phyloP scores from a whole-genome alignment of 2,888 invertebrate species.

The Drosophila villosipedis region DNA sequence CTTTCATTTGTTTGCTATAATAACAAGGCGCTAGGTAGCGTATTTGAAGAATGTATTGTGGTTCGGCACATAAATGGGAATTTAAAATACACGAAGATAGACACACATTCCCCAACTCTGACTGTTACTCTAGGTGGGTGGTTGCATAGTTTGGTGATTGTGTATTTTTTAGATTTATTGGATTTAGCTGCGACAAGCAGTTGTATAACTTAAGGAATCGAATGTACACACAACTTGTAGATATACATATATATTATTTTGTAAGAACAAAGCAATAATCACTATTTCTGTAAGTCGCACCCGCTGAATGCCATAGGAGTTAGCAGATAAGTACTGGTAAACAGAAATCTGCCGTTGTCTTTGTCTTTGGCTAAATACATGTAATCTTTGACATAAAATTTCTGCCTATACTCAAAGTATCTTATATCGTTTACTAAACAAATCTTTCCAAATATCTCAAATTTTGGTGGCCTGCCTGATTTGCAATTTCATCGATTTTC shows the following conservation, averaged over 20 bases:
- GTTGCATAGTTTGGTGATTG: constrained; percentile 31
- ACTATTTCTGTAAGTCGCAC: not conserved
- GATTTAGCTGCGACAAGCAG: constrained; percentile 2
- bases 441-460: not conserved
- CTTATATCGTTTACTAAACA: not conserved
- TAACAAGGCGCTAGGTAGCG: constrained; percentile 73
- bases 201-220: not conserved
- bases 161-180: constrained; percentile 52
- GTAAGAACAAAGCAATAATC: not conserved
- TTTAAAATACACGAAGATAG: constrained; percentile 49
- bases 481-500: not conserved
- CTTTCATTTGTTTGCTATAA: constrained; percentile 80
- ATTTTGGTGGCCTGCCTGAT: not conserved
- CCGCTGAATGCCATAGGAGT: not conserved
- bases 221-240: not conserved
- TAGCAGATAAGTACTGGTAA: not conserved
- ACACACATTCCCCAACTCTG: constrained; percentile 1
- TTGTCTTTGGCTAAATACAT: not conserved
- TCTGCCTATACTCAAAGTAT: not conserved
- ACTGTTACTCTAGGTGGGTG: constrained; percentile 15
- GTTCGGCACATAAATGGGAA: constrained; percentile 65
- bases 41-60: constrained; percentile 74
- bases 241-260: not conserved
- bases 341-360: not conserved
- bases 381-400: not conserved